Evolutionary conservation across 2,113 vertebrate genomes (phyloP).

Genomic region (Corythornis cristatus): DNA sequence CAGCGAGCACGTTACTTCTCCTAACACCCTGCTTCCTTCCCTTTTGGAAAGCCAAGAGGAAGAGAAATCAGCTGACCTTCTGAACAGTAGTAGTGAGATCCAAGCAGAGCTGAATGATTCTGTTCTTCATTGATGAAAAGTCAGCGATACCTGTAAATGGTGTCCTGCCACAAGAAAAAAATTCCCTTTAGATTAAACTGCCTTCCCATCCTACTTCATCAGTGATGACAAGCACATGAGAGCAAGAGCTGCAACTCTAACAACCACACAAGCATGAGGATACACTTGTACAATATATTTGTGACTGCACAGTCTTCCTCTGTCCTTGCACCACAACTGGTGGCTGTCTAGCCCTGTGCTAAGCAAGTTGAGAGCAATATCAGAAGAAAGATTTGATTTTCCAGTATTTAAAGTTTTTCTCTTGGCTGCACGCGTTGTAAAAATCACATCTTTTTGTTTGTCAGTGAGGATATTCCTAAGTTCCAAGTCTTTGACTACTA

Average conservation of each 20-base stretch:
- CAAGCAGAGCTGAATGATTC: constrained; percentile 97
- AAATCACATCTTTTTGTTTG: background rate
- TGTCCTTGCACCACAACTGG: background rate
- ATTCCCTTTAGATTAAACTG: background rate
- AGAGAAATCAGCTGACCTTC: constrained; percentile 83
- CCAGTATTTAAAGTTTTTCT: background rate
- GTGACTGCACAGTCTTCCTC: background rate
- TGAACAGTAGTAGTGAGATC: constrained; percentile 97
- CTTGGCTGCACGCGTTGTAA: background rate
- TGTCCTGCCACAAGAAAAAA: constrained; percentile 80
- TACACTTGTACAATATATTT: background rate
- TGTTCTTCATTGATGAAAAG: constrained; percentile 95
- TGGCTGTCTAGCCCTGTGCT: background rate
- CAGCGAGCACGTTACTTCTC: background rate
- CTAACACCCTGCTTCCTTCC: background rate
- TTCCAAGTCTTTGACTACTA: background rate
- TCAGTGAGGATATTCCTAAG: background rate
- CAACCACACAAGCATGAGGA: background rate
- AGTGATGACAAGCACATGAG: background rate
- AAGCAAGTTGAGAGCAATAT: background rate
- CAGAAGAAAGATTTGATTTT: background rate
- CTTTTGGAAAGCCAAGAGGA: constrained; percentile 7
- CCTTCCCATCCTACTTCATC: background rate
- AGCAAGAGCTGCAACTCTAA: background rate
- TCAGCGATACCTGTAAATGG: constrained; percentile 96